A percentile compares a stretch with the other conserved stretches of the same genome.
These are phyloP conservation scores for Bradysia coprophila DNA, from an alignment of 1,140 invertebrate genomes.

Conservation along the genomic window DNA sequence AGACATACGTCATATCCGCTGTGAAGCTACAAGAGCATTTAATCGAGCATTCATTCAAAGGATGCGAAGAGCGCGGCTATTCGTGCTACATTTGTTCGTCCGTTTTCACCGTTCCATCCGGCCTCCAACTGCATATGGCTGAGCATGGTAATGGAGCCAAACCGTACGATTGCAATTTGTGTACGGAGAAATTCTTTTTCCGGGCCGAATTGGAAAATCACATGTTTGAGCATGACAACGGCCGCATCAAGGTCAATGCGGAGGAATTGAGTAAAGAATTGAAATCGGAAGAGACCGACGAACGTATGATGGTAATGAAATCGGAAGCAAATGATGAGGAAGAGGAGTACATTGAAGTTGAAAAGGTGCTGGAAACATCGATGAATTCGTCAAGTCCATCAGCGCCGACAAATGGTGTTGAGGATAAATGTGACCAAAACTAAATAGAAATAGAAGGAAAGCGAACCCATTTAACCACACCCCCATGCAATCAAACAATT, in stretches of 20 bases:
- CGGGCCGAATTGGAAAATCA: constrained; percentile 81
- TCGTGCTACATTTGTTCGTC: constrained; percentile 79
- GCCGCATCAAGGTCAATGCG: background rate
- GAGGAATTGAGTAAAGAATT: constrained; percentile 3
- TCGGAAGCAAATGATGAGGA: constrained; percentile 10
- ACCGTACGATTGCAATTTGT: constrained; percentile 69
- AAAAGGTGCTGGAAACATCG: constrained; percentile 12
- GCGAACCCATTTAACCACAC: background rate
- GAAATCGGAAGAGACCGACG: constrained; percentile 8
- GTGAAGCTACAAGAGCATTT: constrained; percentile 70
- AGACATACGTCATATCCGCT: constrained; percentile 16
- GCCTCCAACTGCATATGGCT: constrained; percentile 62
- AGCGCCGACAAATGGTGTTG: no score
- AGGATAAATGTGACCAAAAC: background rate
- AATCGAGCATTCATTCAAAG: constrained; percentile 82
- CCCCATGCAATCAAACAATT: background rate
- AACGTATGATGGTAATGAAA: constrained; percentile 1
- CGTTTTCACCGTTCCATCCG: constrained; percentile 60
- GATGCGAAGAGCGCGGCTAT: constrained; percentile 53
- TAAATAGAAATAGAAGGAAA: background rate
- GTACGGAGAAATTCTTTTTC: constrained; percentile 79
- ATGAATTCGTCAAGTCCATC: no score
- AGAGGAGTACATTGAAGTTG: constrained; percentile 24
- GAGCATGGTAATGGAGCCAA: constrained; percentile 60
- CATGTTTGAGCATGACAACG: constrained; percentile 11